A percentile compares a stretch with the other conserved stretches of the same genome.
Conservation (phyloP, 2,888 invertebrate genomes). For the Platypus cylindrus region DNA sequence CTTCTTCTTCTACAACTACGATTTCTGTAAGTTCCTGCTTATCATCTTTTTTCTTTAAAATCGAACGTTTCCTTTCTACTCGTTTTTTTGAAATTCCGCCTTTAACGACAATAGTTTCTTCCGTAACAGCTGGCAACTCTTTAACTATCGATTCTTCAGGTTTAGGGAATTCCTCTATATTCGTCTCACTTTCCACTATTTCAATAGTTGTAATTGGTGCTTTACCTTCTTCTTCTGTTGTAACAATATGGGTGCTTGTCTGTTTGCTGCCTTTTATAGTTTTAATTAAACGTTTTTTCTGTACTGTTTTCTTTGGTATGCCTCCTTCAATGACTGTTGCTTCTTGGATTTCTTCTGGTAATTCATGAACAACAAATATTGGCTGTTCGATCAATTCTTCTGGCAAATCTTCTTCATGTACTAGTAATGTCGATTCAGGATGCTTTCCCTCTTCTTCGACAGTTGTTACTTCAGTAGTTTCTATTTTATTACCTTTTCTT, state of each 20-base stretch:
- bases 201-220: constrained; percentile 24
- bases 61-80: constrained; percentile 27
- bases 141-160: constrained; percentile 20
- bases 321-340: constrained; percentile 19
- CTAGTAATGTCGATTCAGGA: constrained; percentile 20
- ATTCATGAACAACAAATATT: constrained; percentile 13
- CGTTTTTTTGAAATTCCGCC: constrained; percentile 27
- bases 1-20: constrained; percentile 24
- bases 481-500: constrained; percentile 27
- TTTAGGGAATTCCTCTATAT: constrained; percentile 16
- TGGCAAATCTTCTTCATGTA: constrained; percentile 22
- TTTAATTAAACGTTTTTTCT: constrained; percentile 21
- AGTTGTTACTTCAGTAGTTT: constrained; percentile 29
- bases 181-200: constrained; percentile 17
- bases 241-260: constrained; percentile 34
- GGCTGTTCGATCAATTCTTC: constrained; percentile 16
- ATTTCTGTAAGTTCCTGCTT: constrained; percentile 30
- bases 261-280: constrained; percentile 24
- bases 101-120: constrained; percentile 20
- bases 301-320: constrained; percentile 17
- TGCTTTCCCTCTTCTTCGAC: constrained; percentile 22
- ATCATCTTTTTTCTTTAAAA: constrained; percentile 34
- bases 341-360: constrained; percentile 19
- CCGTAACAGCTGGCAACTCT: constrained; percentile 20
- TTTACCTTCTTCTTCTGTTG: constrained; percentile 26